Evolutionary conservation across 2,888 invertebrate genomes (phyloP).

Genomic region (Limnephilus marmoratus): DNA sequence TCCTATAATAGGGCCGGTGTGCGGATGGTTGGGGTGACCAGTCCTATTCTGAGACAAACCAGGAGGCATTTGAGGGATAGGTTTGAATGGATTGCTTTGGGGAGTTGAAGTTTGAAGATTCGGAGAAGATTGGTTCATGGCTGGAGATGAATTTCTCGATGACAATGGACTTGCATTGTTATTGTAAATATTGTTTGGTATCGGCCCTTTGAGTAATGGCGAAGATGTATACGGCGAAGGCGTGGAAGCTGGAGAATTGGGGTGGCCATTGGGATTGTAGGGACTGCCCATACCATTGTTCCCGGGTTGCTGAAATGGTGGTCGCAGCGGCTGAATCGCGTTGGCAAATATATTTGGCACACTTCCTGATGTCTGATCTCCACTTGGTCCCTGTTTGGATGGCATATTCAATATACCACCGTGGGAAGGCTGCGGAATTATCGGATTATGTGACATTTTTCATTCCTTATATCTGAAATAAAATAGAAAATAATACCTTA

Average conservation of each 20-base stretch:
- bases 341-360: constrained; percentile 47
- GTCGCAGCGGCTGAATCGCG: constrained; percentile 32
- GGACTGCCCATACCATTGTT: constrained; percentile 18
- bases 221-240: constrained; percentile 54
- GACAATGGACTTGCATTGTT: constrained; percentile 69
- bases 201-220: constrained; percentile 37
- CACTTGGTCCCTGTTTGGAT: constrained; percentile 41
- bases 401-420: constrained; percentile 38
- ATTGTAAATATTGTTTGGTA: constrained; percentile 55
- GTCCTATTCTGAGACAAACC: constrained; percentile 27
- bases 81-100: constrained; percentile 27
- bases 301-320: constrained; percentile 40
- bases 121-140: constrained; percentile 65
- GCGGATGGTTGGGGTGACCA: constrained; percentile 5
- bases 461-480: constrained; percentile 49
- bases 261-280: constrained; percentile 59
- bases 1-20: constrained; percentile 10
- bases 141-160: constrained; percentile 71
- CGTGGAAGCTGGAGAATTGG: constrained; percentile 54
- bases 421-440: constrained; percentile 36
- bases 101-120: constrained; percentile 45
- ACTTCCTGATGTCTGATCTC: constrained; percentile 49
- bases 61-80: constrained; percentile 20
- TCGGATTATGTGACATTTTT: constrained; percentile 59
- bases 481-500: not conserved